A percentile compares a stretch with the other conserved stretches of the same genome.
Conservation (phyloP, 2,797 vertebrate genomes). For the Helarctos malayanus region DNA sequence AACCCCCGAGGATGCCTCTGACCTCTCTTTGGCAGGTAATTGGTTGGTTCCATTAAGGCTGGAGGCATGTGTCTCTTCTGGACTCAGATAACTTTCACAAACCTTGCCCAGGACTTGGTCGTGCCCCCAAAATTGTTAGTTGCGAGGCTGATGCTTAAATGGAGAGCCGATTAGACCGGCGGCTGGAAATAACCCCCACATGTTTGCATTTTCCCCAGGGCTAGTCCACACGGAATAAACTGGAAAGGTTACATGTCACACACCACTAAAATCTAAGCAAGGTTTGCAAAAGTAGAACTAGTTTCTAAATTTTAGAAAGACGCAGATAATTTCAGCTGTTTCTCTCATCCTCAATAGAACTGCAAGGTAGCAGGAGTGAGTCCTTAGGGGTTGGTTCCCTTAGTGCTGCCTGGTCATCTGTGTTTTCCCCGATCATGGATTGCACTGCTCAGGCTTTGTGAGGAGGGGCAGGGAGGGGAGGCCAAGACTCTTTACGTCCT, state of each 20-base stretch:
- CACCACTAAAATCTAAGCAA: background rate
- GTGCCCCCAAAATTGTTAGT: background rate
- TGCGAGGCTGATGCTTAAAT: background rate
- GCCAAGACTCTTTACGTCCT: too few species aligned
- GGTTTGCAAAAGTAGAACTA: background rate
- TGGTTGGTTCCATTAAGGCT: background rate
- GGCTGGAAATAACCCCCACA: too few species aligned
- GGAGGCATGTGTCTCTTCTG: background rate
- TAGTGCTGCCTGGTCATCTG: rapidly evolving
- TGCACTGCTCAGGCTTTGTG: background rate
- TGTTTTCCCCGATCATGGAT: background rate
- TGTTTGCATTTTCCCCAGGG: background rate
- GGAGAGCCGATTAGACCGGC: background rate
- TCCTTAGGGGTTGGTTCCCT: too few species aligned
- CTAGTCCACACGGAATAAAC: background rate
- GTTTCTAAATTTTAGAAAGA: background rate
- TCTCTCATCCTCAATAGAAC: background rate
- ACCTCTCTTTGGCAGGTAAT: background rate
- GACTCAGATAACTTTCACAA: background rate
- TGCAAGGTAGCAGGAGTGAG: background rate
- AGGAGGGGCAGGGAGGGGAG: background rate
- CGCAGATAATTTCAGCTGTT: background rate
- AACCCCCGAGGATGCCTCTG: background rate
- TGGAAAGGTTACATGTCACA: background rate
- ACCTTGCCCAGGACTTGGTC: background rate